Percentiles rank a stretch among this genome's conserved stretches.
phyloP scores from a whole-genome alignment of 2,113 vertebrate species.

The Pollimyrus isidori region DNA sequence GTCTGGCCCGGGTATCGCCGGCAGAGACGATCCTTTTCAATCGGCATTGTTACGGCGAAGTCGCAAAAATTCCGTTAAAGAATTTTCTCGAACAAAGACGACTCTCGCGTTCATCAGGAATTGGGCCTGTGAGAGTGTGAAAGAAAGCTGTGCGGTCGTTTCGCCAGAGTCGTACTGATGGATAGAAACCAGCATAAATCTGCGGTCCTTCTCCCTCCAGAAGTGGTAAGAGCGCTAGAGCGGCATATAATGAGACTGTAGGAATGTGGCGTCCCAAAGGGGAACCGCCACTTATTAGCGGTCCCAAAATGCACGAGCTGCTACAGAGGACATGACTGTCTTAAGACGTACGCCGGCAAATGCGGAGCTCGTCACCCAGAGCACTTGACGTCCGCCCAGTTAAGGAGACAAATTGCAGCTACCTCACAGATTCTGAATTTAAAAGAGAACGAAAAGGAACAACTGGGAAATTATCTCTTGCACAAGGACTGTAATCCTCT shows the following conservation, averaged over 20 bases:
- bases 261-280: background rate
- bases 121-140: background rate
- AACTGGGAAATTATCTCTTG: conserved; percentile 17
- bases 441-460: conserved; percentile 27
- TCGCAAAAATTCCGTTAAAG: background rate
- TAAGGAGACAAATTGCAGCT: conserved; percentile 25
- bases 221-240: background rate
- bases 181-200: background rate
- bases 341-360: background rate
- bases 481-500: background rate
- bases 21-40: background rate
- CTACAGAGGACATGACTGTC: background rate
- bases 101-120: background rate
- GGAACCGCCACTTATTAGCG: background rate
- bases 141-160: background rate
- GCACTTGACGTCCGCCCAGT: conserved; percentile 9
- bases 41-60: background rate
- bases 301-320: background rate
- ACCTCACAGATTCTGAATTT: conserved; percentile 20
- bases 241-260: background rate
- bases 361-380: background rate
- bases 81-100: background rate
- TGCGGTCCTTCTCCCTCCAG: background rate
- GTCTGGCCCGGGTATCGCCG: background rate
- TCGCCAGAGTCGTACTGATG: background rate